Conservation (phyloP, 2,888 invertebrate genomes). For the Tupiocoris notatus region DNA sequence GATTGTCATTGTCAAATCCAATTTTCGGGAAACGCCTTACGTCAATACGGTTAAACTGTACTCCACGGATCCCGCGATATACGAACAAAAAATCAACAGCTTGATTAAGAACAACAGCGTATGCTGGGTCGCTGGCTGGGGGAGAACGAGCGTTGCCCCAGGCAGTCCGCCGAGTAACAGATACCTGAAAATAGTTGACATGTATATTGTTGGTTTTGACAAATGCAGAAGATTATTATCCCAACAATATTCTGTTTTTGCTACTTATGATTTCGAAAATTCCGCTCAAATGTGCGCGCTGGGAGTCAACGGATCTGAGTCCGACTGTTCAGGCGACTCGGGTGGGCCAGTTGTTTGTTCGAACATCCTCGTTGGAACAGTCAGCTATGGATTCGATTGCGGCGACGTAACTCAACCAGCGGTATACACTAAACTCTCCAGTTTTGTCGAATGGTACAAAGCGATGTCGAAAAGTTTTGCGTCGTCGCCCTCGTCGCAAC, state of each 20-base stretch:
- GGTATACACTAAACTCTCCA: slow-evolving; percentile 10
- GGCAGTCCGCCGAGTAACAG: background rate
- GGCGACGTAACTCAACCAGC: slow-evolving; percentile 3
- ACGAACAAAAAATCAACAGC: too few relatives aligned
- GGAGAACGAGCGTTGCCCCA: background rate
- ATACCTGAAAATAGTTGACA: background rate
- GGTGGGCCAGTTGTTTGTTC: slow-evolving; percentile 6
- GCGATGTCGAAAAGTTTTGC: background rate
- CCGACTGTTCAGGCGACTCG: slow-evolving; percentile 26
- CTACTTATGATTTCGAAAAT: background rate
- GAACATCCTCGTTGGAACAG: background rate
- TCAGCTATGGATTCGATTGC: slow-evolving; percentile 25
- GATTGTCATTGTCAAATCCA: background rate
- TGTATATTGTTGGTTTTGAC: slow-evolving; percentile 1
- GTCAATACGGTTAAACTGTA: background rate
- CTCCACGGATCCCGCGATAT: too few relatives aligned
- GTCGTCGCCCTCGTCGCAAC: too few relatives aligned
- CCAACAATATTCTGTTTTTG: background rate
- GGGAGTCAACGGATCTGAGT: slow-evolving; percentile 5
- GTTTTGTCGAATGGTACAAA: slow-evolving; percentile 12
- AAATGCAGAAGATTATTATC: slow-evolving; percentile 1
- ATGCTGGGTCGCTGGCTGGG: slow-evolving; percentile 31
- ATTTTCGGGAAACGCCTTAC: background rate
- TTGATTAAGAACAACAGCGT: background rate
- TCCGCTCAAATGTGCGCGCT: slow-evolving; percentile 24